Evolutionary conservation across 2,113 vertebrate species (phyloP).

Genomic region (Saccopteryx bilineata): DNA sequence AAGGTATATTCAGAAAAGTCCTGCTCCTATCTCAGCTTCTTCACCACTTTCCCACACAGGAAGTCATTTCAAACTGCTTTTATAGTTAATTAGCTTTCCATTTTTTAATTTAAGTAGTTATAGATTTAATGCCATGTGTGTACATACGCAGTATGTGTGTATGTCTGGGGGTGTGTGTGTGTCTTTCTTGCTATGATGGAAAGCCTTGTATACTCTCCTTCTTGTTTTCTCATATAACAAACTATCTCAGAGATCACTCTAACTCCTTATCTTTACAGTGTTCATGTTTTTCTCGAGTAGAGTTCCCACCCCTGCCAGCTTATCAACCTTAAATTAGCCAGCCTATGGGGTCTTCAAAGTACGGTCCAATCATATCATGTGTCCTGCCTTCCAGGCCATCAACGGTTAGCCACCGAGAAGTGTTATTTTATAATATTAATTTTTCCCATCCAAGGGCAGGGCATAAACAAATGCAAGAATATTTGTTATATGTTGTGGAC

Average conservation of each 20-base stretch:
- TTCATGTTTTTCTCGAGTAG: background rate
- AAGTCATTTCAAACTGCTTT: background rate
- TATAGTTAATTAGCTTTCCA: background rate
- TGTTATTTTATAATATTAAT: conserved; percentile 28
- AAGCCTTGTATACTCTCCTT: background rate
- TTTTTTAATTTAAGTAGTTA: background rate
- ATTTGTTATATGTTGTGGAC: background rate
- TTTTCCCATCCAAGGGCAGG: background rate
- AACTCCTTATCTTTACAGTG: background rate
- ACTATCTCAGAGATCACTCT: background rate
- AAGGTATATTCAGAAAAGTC: background rate
- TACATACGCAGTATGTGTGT: background rate
- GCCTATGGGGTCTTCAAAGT: background rate
- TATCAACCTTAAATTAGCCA: background rate
- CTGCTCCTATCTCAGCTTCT: background rate
- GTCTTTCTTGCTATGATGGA: background rate
- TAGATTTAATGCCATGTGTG: background rate
- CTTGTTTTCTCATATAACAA: background rate
- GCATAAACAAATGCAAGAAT: background rate
- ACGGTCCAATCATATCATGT: background rate
- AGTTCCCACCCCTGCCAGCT: background rate
- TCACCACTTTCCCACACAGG: background rate
- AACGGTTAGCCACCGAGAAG: conserved; percentile 92
- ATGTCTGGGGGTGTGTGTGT: background rate
- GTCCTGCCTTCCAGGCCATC: conserved; percentile 87